Evolutionary conservation across 2,888 invertebrate genomes (phyloP).

Genomic region (Trachelus troglodyta): DNA sequence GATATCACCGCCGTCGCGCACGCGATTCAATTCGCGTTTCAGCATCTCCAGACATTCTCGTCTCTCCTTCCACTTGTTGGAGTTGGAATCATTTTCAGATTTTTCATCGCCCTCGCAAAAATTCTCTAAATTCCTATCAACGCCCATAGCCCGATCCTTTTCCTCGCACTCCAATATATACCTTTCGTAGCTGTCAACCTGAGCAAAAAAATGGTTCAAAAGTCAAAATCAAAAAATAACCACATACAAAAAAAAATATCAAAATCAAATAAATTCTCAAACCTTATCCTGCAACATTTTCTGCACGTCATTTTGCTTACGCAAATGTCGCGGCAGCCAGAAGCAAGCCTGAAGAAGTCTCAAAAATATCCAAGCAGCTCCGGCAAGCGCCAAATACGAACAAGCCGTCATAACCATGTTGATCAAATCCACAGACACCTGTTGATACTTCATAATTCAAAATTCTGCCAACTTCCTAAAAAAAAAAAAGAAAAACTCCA

Average conservation of each 20-base stretch:
- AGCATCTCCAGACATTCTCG: constrained; percentile 59
- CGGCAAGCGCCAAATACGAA: constrained; percentile 73
- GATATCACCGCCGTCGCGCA: constrained; percentile 55
- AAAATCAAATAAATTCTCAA: constrained; percentile 40
- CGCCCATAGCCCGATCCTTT: constrained; percentile 43
- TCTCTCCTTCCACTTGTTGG: constrained; percentile 57
- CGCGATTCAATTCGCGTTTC: constrained; percentile 55
- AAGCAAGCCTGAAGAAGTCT: constrained; percentile 75
- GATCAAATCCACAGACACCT: constrained; percentile 76
- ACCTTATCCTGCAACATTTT: constrained; percentile 69
- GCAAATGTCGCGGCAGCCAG: constrained; percentile 73
- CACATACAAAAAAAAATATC: not conserved
- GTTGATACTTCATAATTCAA: constrained; percentile 72
- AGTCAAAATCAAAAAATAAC: not conserved
- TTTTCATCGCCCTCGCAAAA: constrained; percentile 18
- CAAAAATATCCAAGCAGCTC: constrained; percentile 75
- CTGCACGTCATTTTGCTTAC: constrained; percentile 70
- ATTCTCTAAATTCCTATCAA: constrained; percentile 11
- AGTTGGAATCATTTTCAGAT: constrained; percentile 17
- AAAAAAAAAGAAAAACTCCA: not conserved
- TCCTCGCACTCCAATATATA: constrained; percentile 58
- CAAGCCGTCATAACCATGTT: constrained; percentile 75
- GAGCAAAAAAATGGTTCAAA: not conserved
- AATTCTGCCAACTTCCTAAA: not conserved
- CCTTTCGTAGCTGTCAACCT: constrained; percentile 58